Evolutionary conservation across 2,888 invertebrate genomes (phyloP).

Genomic region (Pilophorus perplexus): DNA sequence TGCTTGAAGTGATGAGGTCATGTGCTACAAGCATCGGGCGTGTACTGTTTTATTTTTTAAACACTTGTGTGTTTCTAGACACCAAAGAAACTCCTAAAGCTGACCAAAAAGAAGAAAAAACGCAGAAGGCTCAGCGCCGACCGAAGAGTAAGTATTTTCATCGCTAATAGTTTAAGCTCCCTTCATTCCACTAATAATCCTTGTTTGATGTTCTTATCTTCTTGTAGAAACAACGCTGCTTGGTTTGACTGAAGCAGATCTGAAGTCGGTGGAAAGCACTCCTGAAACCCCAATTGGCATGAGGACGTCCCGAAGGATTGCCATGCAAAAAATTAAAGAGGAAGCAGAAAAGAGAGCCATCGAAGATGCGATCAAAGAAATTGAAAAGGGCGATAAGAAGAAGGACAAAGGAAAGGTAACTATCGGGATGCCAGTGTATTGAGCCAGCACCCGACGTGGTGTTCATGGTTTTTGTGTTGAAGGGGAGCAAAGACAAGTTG

Average conservation of each 20-base stretch:
- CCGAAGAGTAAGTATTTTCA: not conserved
- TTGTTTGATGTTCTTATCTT: not conserved
- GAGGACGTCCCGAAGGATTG: conserved; percentile 79
- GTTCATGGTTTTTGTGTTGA: conserved; percentile 31
- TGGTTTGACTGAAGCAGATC: conserved; percentile 40
- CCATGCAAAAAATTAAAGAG: conserved; percentile 81
- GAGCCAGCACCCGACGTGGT: no score
- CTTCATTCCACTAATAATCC: not conserved
- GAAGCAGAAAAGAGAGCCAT: conserved; percentile 67
- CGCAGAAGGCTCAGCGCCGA: no score
- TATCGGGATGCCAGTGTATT: not conserved
- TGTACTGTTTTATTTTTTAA: no score
- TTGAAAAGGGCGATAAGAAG: conserved; percentile 57
- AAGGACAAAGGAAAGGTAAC: conserved; percentile 48
- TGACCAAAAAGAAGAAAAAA: no score
- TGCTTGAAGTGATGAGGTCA: no score
- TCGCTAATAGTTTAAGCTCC: not conserved
- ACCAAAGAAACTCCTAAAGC: no score
- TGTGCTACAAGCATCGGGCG: no score
- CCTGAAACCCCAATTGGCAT: conserved; percentile 51
- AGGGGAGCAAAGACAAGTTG: not conserved
- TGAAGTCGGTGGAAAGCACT: conserved; percentile 22
- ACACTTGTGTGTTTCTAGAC: no score
- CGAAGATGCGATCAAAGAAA: conserved; percentile 68
- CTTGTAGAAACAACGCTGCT: conserved; percentile 26